These are phyloP conservation scores for Callorhinus ursinus DNA, from an alignment of 2,113 vertebrate genomes.

Conservation along the genomic window DNA sequence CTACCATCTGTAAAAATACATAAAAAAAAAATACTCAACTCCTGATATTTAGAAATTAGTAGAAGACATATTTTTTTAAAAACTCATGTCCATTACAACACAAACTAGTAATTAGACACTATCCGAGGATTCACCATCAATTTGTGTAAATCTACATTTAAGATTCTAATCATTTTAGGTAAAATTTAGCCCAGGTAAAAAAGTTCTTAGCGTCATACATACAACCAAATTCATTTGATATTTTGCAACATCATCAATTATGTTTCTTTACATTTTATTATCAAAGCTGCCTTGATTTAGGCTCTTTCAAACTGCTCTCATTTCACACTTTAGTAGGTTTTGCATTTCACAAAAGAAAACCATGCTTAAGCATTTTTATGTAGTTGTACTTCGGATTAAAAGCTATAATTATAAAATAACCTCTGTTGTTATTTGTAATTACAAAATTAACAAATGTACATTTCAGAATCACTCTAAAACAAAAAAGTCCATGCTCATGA, in stretches of 20 bases:
- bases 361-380: conserved; percentile 21
- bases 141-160: background rate
- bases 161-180: background rate
- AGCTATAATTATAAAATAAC: conserved; percentile 48
- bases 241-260: background rate
- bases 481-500: background rate
- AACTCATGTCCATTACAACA: background rate
- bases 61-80: background rate
- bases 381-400: conserved; percentile 30
- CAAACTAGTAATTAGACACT: background rate
- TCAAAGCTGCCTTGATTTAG: conserved; percentile 27
- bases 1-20: conserved; percentile 93
- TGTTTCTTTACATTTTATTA: conserved; percentile 28
- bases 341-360: conserved; percentile 28
- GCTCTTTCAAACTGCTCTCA: conserved; percentile 5
- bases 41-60: conserved; percentile 57
- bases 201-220: background rate
- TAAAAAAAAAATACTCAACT: background rate
- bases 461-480: conserved; percentile 35
- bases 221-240: background rate
- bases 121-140: background rate
- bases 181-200: background rate
- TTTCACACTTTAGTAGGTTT: conserved; percentile 20
- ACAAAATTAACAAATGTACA: conserved; percentile 29
- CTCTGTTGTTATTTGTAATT: conserved; percentile 16